A percentile compares a stretch with the other conserved stretches of the same genome.
These are phyloP conservation scores for Pollenia labialis DNA, from an alignment of 2,888 invertebrate genomes.

Conservation along the genomic window DNA sequence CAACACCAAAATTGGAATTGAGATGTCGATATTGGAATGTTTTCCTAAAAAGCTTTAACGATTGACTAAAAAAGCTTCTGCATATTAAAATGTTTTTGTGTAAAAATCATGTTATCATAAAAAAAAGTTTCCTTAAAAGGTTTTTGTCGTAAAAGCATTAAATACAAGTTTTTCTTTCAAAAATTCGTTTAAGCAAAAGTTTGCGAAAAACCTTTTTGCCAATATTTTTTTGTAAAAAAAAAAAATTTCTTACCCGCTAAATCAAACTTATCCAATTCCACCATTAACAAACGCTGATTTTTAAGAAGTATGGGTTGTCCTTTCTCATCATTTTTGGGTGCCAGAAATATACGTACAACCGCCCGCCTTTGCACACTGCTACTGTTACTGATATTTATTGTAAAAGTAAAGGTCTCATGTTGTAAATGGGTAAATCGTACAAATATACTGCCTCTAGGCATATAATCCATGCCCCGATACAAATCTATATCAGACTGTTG, in stretches of 20 bases:
- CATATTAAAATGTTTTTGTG: no score
- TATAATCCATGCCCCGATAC: slow-evolving; percentile 92
- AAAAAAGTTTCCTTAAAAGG: no score
- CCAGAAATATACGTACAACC: slow-evolving; percentile 88
- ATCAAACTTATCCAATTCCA: slow-evolving; percentile 88
- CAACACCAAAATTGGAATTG: no score
- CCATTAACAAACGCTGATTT: slow-evolving; percentile 87
- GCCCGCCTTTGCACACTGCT: slow-evolving; percentile 85
- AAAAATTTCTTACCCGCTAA: slow-evolving; percentile 85
- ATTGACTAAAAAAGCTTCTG: no score
- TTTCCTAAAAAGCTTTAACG: no score
- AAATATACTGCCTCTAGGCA: slow-evolving; percentile 89
- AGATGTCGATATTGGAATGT: no score
- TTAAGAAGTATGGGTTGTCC: slow-evolving; percentile 86
- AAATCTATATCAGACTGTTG: slow-evolving; percentile 91
- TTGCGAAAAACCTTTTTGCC: no score
- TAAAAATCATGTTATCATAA: no score
- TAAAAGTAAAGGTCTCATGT: slow-evolving; percentile 89
- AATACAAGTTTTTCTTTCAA: no score
- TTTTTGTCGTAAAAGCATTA: no score
- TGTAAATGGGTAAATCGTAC: slow-evolving; percentile 91
- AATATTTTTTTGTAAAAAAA: no score
- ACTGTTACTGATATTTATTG: slow-evolving; percentile 87
- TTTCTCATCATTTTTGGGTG: slow-evolving; percentile 88
- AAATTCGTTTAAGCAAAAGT: no score